A percentile compares a stretch with the other conserved stretches of the same genome.
These are phyloP conservation scores for Enteromius paludinosus DNA, from an alignment of 2,797 vertebrate species.

Conservation along the genomic window DNA sequence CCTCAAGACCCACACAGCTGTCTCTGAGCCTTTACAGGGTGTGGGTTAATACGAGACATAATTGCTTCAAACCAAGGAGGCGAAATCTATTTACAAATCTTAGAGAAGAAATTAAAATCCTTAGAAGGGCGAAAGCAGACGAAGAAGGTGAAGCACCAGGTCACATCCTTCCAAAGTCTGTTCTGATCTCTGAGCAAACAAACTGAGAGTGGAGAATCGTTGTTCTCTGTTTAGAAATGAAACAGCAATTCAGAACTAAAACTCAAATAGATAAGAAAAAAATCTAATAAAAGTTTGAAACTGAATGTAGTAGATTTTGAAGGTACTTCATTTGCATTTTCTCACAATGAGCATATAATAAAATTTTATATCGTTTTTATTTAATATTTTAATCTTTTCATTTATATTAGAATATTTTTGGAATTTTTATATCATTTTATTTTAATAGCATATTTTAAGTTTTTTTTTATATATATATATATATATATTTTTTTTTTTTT, in stretches of 20 bases:
- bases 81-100: constrained; percentile 56
- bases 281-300: no score
- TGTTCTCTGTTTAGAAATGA: constrained; percentile 17
- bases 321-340: background rate
- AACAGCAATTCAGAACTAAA: constrained; percentile 20
- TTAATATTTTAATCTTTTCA: background rate
- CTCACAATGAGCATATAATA: background rate
- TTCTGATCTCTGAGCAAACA: constrained; percentile 44
- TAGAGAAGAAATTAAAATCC: constrained; percentile 55
- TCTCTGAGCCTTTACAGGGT: constrained; percentile 57
- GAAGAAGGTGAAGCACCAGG: constrained; percentile 34
- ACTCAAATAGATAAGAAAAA: background rate
- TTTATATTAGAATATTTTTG: background rate
- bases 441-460: background rate
- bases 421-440: background rate
- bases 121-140: constrained; percentile 36
- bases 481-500: no score
- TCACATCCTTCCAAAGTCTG: constrained; percentile 30
- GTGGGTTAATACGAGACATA: constrained; percentile 62
- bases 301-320: background rate
- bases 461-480: background rate
- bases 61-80: constrained; percentile 58
- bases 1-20: constrained; percentile 55
- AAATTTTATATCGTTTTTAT: background rate
- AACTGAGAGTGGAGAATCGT: constrained; percentile 2